A percentile compares a stretch with the other conserved stretches of the same genome.
These are phyloP conservation scores for Heterocephalus glaber DNA, from an alignment of 2,113 vertebrate species.

Conservation along the genomic window DNA sequence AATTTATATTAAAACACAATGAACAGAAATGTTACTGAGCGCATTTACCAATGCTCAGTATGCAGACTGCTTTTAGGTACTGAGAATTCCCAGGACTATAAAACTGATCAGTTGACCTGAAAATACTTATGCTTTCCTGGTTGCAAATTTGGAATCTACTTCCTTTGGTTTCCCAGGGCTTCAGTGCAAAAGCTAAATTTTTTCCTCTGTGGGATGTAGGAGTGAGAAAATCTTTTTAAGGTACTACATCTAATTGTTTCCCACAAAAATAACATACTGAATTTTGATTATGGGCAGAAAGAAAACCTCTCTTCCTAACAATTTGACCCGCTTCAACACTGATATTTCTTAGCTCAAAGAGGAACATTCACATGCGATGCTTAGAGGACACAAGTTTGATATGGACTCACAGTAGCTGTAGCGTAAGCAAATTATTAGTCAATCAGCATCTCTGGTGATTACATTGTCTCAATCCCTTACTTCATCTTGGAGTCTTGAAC, in stretches of 20 bases:
- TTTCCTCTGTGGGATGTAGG: neutral
- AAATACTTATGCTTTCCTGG: neutral
- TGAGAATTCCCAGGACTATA: neutral
- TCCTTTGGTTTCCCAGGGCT: neutral
- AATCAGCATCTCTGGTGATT: neutral
- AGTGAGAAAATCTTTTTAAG: neutral
- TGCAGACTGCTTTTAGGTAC: neutral
- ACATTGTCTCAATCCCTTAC: neutral
- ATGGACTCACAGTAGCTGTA: neutral
- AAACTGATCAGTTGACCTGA: neutral
- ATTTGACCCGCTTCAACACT: neutral
- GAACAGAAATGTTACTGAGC: neutral
- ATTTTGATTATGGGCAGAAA: slow-evolving; percentile 22
- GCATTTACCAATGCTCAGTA: neutral
- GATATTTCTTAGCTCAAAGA: neutral
- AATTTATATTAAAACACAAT: slow-evolving; percentile 1
- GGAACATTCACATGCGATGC: neutral
- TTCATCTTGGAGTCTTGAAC: neutral
- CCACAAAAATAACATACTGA: neutral
- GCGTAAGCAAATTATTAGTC: neutral
- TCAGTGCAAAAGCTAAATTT: neutral
- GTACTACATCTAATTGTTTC: neutral
- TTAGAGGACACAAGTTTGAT: neutral
- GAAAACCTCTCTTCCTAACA: neutral
- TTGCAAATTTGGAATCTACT: neutral